Percentiles rank a stretch among this genome's conserved stretches.
These are phyloP conservation scores for Cydia pomonella DNA, from an alignment of 1,140 invertebrate species.

Conservation along the genomic window DNA sequence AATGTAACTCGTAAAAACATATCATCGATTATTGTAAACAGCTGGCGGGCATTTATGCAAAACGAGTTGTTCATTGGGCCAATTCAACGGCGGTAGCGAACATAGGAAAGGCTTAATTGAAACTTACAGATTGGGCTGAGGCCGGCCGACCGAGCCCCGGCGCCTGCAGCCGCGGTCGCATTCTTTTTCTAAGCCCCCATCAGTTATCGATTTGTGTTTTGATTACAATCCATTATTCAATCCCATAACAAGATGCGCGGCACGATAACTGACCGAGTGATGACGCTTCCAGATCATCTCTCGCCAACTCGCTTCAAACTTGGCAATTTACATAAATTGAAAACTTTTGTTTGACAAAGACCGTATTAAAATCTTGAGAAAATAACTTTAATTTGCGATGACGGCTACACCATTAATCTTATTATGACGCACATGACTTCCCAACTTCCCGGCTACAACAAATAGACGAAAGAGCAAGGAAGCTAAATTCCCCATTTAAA, in stretches of 20 bases:
- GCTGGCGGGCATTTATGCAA: conserved; percentile 77
- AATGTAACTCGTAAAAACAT: conserved; percentile 75
- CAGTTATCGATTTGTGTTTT: conserved; percentile 34
- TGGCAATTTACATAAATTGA: conserved; percentile 67
- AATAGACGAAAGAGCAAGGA: conserved; percentile 41
- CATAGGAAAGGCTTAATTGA: conserved; percentile 60
- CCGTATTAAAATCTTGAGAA: conserved; percentile 74
- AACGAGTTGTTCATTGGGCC: conserved; percentile 67
- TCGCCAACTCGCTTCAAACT: conserved; percentile 47
- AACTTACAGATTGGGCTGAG: conserved; percentile 54
- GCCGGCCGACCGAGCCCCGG: neutral
- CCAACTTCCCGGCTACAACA: conserved; percentile 42
- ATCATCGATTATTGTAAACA: conserved; percentile 78
- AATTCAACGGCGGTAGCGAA: conserved; percentile 74
- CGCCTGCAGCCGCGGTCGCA: conserved; percentile 20
- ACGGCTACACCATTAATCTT: conserved; percentile 72
- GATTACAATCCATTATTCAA: conserved; percentile 32
- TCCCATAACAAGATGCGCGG: conserved; percentile 17
- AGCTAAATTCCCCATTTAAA: conserved; percentile 45
- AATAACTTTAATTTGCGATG: conserved; percentile 72
- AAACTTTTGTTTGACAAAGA: conserved; percentile 67
- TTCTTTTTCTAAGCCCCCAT: conserved; percentile 28
- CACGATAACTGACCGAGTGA: neutral
- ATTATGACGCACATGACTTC: conserved; percentile 51
- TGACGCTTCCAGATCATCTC: conserved; percentile 12